phyloP scores from a whole-genome alignment of 2,888 invertebrate genomes.

The Poecilus cupreus region DNA sequence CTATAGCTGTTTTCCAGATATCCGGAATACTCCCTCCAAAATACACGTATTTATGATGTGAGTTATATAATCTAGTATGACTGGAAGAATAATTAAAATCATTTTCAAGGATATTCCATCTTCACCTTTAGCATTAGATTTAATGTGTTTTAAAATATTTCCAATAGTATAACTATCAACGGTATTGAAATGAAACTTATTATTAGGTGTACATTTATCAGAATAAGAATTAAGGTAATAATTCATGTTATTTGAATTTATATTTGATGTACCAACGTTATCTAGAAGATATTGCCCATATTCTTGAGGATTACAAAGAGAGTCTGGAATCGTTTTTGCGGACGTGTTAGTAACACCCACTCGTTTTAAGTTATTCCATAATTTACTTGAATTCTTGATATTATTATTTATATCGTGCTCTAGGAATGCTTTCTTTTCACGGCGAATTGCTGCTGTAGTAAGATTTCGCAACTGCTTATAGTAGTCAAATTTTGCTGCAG shows the following conservation, averaged over 20 bases:
- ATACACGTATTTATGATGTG: background rate
- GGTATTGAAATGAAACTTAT: background rate
- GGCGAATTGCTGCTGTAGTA: background rate
- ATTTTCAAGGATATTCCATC: conserved; percentile 9
- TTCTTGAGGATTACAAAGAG: background rate
- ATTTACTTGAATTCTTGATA: background rate
- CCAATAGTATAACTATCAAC: background rate
- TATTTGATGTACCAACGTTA: background rate
- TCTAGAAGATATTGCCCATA: background rate
- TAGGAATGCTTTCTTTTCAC: background rate
- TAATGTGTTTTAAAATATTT: background rate
- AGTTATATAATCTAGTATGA: background rate
- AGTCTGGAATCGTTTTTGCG: background rate
- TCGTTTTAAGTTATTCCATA: background rate
- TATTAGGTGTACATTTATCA: background rate
- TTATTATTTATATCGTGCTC: background rate
- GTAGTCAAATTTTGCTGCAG: background rate
- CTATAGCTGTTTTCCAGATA: conserved; percentile 9
- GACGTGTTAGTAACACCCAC: background rate
- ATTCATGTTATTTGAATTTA: background rate
- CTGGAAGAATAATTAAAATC: background rate
- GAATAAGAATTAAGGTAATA: background rate
- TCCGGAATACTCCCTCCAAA: background rate
- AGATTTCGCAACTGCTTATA: background rate
- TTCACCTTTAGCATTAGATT: background rate